Conservation (phyloP, 2,888 invertebrate genomes). For the Pemphredon lugubris region DNA sequence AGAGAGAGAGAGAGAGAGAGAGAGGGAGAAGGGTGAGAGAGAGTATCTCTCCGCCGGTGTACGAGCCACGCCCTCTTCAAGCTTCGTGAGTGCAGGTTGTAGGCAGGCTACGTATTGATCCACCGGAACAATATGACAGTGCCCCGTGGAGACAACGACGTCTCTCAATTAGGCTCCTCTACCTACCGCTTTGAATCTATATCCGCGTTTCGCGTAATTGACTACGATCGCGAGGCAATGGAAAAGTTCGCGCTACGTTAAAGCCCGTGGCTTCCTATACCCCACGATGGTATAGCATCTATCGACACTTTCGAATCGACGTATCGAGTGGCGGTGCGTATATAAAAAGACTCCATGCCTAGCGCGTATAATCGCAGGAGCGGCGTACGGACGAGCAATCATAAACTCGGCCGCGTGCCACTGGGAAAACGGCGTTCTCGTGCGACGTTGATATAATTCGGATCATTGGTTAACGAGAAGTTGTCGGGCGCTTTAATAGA, state of each 20-base stretch:
- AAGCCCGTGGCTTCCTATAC: no score
- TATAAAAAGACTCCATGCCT: no score
- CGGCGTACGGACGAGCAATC: no score
- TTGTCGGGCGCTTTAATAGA: conserved; percentile 68
- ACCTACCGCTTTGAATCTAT: conserved; percentile 26
- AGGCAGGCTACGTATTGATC: conserved; percentile 80
- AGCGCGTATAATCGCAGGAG: no score
- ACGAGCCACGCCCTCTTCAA: conserved; percentile 80
- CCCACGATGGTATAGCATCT: no score
- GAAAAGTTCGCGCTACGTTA: no score
- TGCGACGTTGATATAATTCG: conserved; percentile 39
- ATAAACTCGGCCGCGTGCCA: no score
- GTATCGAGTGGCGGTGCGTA: no score
- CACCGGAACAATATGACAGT: conserved; percentile 77
- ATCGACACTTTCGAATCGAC: no score
- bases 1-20: conserved; percentile 51
- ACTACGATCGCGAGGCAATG: no score
- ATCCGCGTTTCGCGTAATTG: neutral
- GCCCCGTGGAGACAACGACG: conserved; percentile 77
- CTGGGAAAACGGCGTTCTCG: no score
- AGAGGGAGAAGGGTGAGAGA: conserved; percentile 57
- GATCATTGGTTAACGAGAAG: conserved; percentile 67
- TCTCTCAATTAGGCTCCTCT: conserved; percentile 74
- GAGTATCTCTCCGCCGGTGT: conserved; percentile 77
- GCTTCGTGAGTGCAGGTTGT: conserved; percentile 77